Conservation (phyloP, 2,797 vertebrate species). For the Momotus momota region DNA sequence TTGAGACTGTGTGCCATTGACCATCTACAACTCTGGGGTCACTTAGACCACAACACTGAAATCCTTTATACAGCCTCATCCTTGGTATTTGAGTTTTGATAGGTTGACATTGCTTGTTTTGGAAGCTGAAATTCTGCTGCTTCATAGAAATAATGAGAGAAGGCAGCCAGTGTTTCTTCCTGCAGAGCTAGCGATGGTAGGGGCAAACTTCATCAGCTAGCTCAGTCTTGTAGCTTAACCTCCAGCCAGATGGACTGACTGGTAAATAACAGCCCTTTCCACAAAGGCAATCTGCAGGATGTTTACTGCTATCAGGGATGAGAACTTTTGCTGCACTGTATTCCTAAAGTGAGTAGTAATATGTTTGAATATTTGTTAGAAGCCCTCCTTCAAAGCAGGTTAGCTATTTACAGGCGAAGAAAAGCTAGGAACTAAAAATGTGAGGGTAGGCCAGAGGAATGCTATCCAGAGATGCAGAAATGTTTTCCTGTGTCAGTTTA, state of each 20-base stretch:
- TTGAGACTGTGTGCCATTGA: background rate
- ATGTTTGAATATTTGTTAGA: background rate
- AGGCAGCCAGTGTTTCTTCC: background rate
- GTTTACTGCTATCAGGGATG: background rate
- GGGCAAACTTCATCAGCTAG: background rate
- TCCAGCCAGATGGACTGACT: background rate
- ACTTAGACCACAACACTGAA: background rate
- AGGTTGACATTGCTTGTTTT: background rate
- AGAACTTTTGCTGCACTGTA: background rate
- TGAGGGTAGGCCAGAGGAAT: background rate
- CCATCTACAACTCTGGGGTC: background rate
- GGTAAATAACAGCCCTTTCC: background rate
- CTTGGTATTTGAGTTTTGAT: background rate
- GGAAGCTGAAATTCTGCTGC: background rate
- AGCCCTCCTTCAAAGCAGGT: background rate
- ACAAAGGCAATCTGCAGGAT: background rate
- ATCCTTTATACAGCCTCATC: background rate
- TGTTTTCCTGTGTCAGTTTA: background rate
- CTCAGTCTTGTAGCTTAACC: background rate
- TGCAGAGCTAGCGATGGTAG: background rate
- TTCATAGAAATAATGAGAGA: background rate
- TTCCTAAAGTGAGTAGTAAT: background rate
- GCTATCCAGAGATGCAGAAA: background rate
- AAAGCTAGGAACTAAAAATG: background rate
- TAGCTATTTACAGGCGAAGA: background rate